phyloP scores from a whole-genome alignment of 1,140 invertebrate genomes.

The Drepana arcuata region DNA sequence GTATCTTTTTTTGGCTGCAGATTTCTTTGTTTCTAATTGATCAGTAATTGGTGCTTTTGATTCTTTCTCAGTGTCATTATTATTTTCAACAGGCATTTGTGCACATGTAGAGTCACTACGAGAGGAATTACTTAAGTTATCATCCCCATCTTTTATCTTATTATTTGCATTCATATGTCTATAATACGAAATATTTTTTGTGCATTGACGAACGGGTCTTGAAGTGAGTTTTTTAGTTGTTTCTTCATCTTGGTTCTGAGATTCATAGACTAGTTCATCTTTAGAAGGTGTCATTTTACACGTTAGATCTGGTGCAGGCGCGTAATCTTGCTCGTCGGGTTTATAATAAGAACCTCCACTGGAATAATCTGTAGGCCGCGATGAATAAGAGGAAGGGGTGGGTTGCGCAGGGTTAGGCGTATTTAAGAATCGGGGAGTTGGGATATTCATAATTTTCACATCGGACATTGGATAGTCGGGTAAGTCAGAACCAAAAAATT shows the following conservation, averaged over 20 bases:
- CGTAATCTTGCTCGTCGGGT: constrained; percentile 60
- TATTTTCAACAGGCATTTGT: constrained; percentile 17
- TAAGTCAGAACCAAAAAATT: constrained; percentile 49
- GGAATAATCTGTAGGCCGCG: constrained; percentile 59
- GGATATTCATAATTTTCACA: constrained; percentile 62
- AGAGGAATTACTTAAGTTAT: constrained; percentile 16
- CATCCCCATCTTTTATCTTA: constrained; percentile 18
- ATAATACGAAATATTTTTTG: constrained; percentile 56
- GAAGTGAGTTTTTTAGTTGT: constrained; percentile 13
- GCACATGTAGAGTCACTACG: constrained; percentile 20
- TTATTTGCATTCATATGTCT: constrained; percentile 13
- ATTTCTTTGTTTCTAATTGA: constrained; percentile 18
- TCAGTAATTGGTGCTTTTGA: no score
- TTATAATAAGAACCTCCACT: constrained; percentile 66
- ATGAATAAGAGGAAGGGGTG: constrained; percentile 53
- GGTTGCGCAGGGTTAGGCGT: constrained; percentile 38
- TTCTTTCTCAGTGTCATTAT: constrained; percentile 13
- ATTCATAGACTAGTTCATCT: constrained; percentile 10
- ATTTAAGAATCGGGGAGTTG: constrained; percentile 54
- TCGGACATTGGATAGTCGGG: constrained; percentile 57
- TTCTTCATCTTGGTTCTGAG: constrained; percentile 13
- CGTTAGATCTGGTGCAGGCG: constrained; percentile 27
- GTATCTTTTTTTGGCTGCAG: constrained; percentile 11
- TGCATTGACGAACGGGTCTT: constrained; percentile 46
- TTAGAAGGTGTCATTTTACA: constrained; percentile 15